phyloP scores from a whole-genome alignment of 1,140 invertebrate species.

The Conus betulinus region DNA sequence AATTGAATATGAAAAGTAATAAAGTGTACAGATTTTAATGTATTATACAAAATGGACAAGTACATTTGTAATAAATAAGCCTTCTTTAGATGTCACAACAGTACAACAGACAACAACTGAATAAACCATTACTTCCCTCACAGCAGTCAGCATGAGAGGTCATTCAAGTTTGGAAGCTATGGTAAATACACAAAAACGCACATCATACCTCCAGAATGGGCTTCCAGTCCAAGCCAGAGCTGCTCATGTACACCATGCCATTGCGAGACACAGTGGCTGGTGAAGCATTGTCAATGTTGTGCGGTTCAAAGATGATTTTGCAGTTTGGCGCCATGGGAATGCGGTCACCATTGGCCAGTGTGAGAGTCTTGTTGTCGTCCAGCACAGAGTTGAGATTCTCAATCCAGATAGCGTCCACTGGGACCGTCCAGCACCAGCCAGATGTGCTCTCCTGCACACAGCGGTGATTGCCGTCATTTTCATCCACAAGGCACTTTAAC shows the following conservation, averaged over 20 bases:
- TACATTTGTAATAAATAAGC: too few species aligned
- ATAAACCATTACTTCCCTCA: too few species aligned
- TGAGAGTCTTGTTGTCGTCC: constrained; percentile 83
- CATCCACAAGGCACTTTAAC: too few species aligned
- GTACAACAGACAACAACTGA: too few species aligned
- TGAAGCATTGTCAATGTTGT: constrained; percentile 98
- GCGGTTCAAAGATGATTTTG: constrained; percentile 96
- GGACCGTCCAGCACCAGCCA: constrained; percentile 76
- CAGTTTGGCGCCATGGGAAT: constrained; percentile 93
- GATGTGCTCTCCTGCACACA: constrained; percentile 72
- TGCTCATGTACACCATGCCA: constrained; percentile 98
- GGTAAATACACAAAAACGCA: background rate
- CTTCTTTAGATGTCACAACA: too few species aligned
- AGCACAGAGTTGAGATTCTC: constrained; percentile 77
- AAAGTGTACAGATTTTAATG: too few species aligned
- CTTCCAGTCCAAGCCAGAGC: constrained; percentile 93
- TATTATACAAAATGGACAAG: too few species aligned
- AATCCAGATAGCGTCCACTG: constrained; percentile 77
- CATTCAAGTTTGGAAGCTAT: background rate
- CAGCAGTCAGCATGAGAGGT: too few species aligned
- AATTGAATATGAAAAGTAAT: too few species aligned
- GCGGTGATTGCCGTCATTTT: too few species aligned
- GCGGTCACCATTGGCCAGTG: constrained; percentile 95
- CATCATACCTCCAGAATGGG: constrained; percentile 84
- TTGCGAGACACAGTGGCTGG: constrained; percentile 96